Evolutionary conservation across 92 coral and sea anemone genomes (phyloP), one percentile per base, ranked within the genome.

Genomic region (Parazoanthus swiftii): DNA sequence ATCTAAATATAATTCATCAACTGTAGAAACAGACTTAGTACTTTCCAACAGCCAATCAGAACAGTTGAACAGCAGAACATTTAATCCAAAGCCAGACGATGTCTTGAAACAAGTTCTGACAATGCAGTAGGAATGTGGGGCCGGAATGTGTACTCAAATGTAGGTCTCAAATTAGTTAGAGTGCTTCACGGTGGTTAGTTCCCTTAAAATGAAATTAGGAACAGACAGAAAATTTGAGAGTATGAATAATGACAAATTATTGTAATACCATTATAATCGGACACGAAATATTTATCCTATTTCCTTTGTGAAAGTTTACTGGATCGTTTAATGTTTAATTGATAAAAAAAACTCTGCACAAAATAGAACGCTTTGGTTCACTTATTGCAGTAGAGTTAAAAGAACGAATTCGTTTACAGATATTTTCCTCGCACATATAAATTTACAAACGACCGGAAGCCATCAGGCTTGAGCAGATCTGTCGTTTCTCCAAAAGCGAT

Each of bases 391-490:
- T 74, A 35, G 3, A 13, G 77, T 21, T 20, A 74, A 74, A 74
- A 37, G 7, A 33, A 74, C 74, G 6, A 44, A 20, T 76, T 76
- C 5, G 51, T 20, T 76, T 76, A 76, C 79, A 76, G 79, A 76
- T 76, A 76, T 39, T 37, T 14, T 16, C 79, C 54, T 76, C 54
- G 79, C 79, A 76, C 46, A 76, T 37, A 20, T 39, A 39, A 39
- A 5, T 56, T 80, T 54, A 14, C 71, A 33, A 18, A 70, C 11
- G n/a, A 83, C 86, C 87, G 87, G 87, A 84, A 84, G 87, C 87
- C 75, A 77, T 84, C 9, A 54, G 21, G 6, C 65, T 39, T 15
- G 77, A 43, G 77, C 59, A 82, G 76, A 82, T 67, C 51, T 48
- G 8, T 48, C 86, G 86, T 51, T 42, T 15, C 86, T 36, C n/a